phyloP scores from a whole-genome alignment of 2,113 vertebrate species.

The Coptodon rendalli region DNA sequence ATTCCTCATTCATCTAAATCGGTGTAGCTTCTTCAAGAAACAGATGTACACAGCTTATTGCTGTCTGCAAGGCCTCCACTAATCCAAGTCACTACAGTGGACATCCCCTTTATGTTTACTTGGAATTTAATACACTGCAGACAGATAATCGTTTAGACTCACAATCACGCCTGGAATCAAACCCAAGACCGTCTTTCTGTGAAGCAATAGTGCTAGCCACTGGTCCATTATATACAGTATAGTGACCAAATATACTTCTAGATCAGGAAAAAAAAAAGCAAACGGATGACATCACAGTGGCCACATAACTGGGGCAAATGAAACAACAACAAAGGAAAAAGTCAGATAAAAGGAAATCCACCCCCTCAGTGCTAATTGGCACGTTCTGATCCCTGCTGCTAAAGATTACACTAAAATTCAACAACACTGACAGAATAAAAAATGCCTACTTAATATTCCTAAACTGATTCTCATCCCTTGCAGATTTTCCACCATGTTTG shows the following conservation, averaged over 20 bases:
- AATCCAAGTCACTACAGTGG: neutral
- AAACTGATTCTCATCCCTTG: neutral
- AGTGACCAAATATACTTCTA: neutral
- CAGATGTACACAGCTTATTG: neutral
- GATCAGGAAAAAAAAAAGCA: neutral
- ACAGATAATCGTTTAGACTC: neutral
- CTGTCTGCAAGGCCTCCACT: neutral
- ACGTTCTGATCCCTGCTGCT: neutral
- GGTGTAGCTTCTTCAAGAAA: neutral
- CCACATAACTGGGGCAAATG: neutral
- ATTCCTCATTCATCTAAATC: neutral
- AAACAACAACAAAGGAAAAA: neutral
- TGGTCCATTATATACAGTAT: neutral
- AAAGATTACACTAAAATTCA: neutral
- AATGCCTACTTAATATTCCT: neutral
- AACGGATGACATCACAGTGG: neutral
- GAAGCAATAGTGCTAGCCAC: neutral
- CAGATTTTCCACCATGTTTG: constrained; percentile 22
- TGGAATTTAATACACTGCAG: neutral
- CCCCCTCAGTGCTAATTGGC: neutral
- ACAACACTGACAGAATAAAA: neutral
- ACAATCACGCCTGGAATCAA: neutral
- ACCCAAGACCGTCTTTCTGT: neutral
- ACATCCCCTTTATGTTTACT: fast-evolving
- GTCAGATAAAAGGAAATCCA: neutral